Conservation (phyloP, 2,888 invertebrate genomes). For the Chorisops tibialis region DNA sequence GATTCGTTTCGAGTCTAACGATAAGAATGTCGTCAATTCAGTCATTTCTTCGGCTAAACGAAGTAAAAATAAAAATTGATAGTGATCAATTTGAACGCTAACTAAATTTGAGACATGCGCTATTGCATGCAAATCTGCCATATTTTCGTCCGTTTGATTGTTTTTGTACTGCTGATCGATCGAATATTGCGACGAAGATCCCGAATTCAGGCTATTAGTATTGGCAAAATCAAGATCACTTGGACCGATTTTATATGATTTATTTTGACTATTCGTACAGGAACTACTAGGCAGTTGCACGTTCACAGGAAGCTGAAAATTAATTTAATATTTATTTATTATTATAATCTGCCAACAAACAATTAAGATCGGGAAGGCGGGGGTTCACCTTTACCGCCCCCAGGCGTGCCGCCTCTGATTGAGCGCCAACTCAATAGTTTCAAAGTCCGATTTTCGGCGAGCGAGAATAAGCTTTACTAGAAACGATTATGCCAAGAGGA, state of each 20-base stretch:
- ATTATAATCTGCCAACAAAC: no score
- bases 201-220: conserved; percentile 37
- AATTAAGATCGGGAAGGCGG: no score
- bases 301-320: neutral
- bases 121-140: conserved; percentile 74
- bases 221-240: conserved; percentile 36
- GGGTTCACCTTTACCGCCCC: no score
- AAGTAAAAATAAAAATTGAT: conserved; percentile 85
- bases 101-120: conserved; percentile 80
- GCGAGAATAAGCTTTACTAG: no score
- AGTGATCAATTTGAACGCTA: conserved; percentile 88
- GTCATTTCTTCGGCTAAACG: conserved; percentile 77
- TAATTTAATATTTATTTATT: neutral
- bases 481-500: no score
- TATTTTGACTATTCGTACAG: neutral
- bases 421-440: no score
- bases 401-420: no score
- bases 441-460: no score
- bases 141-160: conserved; percentile 44
- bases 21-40: conserved; percentile 75
- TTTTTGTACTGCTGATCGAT: conserved; percentile 24
- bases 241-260: no score
- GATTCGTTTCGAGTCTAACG: conserved; percentile 73
- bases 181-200: conserved; percentile 9
- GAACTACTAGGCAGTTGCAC: neutral